Evolutionary conservation across 2,113 vertebrate genomes (phyloP).

Genomic region (Neolamprologus caudopunctatus): DNA sequence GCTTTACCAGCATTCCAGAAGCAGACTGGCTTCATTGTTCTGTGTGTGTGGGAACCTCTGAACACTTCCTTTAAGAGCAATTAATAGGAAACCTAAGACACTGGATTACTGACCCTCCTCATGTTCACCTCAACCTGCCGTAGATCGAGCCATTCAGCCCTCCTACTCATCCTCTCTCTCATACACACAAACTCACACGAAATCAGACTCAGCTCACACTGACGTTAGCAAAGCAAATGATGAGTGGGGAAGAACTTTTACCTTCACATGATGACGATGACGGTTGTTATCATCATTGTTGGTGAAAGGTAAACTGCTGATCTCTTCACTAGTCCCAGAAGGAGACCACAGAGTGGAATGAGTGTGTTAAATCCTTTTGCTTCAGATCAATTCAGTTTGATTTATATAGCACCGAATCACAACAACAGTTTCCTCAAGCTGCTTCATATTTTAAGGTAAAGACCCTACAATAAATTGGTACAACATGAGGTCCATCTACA

Average conservation of each 20-base stretch:
- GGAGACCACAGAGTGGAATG: neutral
- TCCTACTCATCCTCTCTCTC: neutral
- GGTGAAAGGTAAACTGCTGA: neutral
- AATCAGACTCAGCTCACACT: neutral
- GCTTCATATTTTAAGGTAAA: neutral
- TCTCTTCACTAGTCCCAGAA: neutral
- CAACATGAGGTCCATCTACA: neutral
- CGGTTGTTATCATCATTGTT: neutral
- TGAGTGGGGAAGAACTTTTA: neutral
- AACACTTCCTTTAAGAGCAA: slow-evolving; percentile 57
- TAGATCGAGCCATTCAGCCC: slow-evolving; percentile 12
- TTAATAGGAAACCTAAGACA: slow-evolving; percentile 51
- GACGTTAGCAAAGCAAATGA: neutral
- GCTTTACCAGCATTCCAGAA: slow-evolving; percentile 32
- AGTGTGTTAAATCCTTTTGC: neutral
- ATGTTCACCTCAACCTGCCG: slow-evolving; percentile 48
- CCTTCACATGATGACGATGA: neutral
- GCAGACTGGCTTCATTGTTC: slow-evolving; percentile 54
- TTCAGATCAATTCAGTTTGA: neutral
- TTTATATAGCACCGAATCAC: neutral
- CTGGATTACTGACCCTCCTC: slow-evolving; percentile 53
- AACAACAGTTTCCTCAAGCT: neutral
- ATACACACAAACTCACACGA: neutral
- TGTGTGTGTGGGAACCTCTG: slow-evolving; percentile 47
- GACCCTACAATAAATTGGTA: neutral